Evolutionary conservation across 2,797 vertebrate genomes (phyloP), one percentile per base, ranked within the genome.

Genomic region (Heteromormyrus szaboi): DNA sequence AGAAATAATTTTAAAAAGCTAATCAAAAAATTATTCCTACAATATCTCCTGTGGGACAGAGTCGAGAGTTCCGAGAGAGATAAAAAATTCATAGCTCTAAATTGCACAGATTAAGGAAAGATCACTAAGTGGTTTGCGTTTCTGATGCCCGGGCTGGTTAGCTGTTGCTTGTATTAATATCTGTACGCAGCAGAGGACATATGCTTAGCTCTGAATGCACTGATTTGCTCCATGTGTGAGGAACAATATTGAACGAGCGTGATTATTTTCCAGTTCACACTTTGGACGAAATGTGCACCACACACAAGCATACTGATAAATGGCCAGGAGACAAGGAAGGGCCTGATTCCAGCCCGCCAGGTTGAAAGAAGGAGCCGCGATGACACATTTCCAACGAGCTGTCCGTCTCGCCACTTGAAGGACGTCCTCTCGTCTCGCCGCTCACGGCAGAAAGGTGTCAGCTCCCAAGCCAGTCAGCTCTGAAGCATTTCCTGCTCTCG

Each of bases 21-120:
- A 81, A 81, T 81, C 76, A 81, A 81, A 81, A 81, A 81, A 81
- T 46, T 0, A 72, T 46, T 81, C 37, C 76, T 81, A 81, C 76
- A 81, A 46, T 41, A 81, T 41, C 37, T 81, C 76, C 76, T 81
- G 41, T 22, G 76, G 41, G 76, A 81, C 41, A 81, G 76, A n/a
- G 41, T 81, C 41, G 17, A 81, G 41, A n/a, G 76, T 46, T 81
- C 19, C 33, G 76, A 22, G 76, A 81, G 76, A 81, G 76, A 81
- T 81, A 81, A 81, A 81, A 17, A 46, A 19, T 81, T 9, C 46
- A 81, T 81, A 8, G 19, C 41, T 19, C 41, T 41, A 81, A 81
- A 81, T 81, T 81, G 41, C 41, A n/a, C 76, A 41, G 76, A 46
- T 81, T 81, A 81, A 46, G 19, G 41, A 81, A 46, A 81, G 17